Evolutionary conservation across 1,140 invertebrate genomes (phyloP), one percentile per base, ranked within the genome.

Genomic region (Wiebesia pumilae): DNA sequence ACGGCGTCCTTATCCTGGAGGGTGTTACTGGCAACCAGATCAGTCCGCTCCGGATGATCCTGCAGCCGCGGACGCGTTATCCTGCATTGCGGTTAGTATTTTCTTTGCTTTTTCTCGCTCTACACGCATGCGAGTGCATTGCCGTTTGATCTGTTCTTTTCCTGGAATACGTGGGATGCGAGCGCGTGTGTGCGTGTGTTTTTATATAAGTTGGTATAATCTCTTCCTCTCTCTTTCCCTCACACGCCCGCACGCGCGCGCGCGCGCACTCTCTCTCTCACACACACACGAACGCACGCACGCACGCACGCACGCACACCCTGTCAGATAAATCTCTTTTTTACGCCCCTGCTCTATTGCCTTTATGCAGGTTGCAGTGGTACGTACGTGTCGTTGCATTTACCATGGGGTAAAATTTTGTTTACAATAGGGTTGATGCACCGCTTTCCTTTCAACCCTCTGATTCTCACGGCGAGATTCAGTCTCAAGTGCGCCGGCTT

Each of bases 11-110:
- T 21, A 21, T 40, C n/a, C 12, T 21, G 54, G 54, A 80, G 78
- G 33, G n/a, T 7, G 16, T 33, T 9, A 24, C n/a, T 54, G 24
- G 4, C 33, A 16, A 16, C 65, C 3, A 12, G 54, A 7, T 6
- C 51, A 21, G n/a, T 12, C 33, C 21, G 33, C 43, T 58, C 67
- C 21, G 80, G 80, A 81, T 67, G 80, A 81, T 81, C 62, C 80
- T 65, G 58, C n/a, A 3, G 30, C 16, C 35, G 77, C 30, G 47
- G 47, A 27, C 21, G 33, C 33, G 58, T 24, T 24, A 35, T 2
- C 43, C 80, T 81, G 80, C 62, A n/a, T 67, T 30, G 58, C 40
- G 62, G 80, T 69, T 14, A 43, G 58, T 81, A 38, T 30, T n/a
- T n/a, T n/a, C n/a, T 54, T 54, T 7, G 43, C 43, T 6, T 7